These are phyloP conservation scores for Phylloscopus collybita DNA, from an alignment of 2,797 vertebrate genomes.

Conservation along the genomic window DNA sequence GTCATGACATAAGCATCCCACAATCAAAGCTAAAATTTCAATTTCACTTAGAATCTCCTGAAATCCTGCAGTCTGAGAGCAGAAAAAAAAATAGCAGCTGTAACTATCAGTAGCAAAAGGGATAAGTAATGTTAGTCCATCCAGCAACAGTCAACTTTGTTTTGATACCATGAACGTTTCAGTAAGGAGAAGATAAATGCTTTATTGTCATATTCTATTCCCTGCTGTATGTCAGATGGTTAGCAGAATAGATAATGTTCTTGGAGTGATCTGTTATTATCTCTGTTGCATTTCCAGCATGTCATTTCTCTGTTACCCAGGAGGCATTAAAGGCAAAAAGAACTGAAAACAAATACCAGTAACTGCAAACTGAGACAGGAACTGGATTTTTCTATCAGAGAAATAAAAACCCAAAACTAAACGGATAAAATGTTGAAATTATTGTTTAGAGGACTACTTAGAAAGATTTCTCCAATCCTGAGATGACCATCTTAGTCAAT, in stretches of 20 bases:
- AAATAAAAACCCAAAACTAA: background rate
- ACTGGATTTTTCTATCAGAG: background rate
- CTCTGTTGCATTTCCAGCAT: constrained; percentile 33
- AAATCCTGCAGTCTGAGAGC: constrained; percentile 92
- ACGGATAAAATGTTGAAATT: background rate
- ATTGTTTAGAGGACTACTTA: background rate
- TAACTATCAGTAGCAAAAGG: constrained; percentile 54
- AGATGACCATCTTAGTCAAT: background rate
- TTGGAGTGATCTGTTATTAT: constrained; percentile 65
- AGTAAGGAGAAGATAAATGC: constrained; percentile 68
- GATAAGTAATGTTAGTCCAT: constrained; percentile 53
- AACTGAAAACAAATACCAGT: constrained; percentile 4
- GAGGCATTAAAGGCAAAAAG: constrained; percentile 1
- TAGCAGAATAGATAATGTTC: constrained; percentile 64
- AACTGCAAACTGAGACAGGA: constrained; percentile 10
- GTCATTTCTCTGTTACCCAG: background rate
- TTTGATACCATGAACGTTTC: constrained; percentile 66
- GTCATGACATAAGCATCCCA: constrained; percentile 98
- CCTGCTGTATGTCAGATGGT: constrained; percentile 54
- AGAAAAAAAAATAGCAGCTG: constrained; percentile 64
- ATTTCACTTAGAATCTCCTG: constrained; percentile 95
- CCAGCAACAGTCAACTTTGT: constrained; percentile 50
- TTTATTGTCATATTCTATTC: constrained; percentile 68
- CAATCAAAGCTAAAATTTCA: constrained; percentile 96
- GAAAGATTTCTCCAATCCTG: background rate